Base-by-base conservation (phyloP, 2,888 invertebrate genomes). In the Aradus depressus region DNA sequence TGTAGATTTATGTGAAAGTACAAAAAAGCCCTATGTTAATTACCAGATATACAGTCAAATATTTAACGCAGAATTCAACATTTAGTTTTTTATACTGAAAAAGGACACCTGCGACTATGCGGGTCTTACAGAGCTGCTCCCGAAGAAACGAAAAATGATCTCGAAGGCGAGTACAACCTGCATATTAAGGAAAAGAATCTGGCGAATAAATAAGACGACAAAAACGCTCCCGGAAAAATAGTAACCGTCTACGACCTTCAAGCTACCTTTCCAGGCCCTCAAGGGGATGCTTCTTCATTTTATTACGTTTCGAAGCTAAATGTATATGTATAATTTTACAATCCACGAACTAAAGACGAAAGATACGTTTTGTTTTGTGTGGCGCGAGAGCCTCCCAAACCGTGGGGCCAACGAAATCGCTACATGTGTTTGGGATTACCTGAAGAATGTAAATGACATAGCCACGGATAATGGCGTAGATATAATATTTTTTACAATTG, bases 201-300 rank as follows among this genome's bases (percentile, higher is more conserved):
- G 31, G 51, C 54, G 4, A 38, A 60, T 54, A 64, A 63, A 56
- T 58, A 52, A 26, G 47, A 28, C 34, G 63, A 64, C 53, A 62
- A 60, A 50, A 49, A 60, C 44, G 53, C 34, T 37, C 48, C 53
- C 39, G 14, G 23, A 8, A 16, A 6, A 6, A 42, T 56, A 2
- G 53, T 63, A 18, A 60, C 61, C 28, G 57, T 56, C 19, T 65
- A 59, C 52, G 64, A 64, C 48, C 54, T 65, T 49, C 62, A 65
- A 53, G 64, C 64, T 22, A 63, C 63, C 2, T 58, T 65, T 37
- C 62, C 62, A 10, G 55, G 57, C 38, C 63, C 64, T 23, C 56
- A 59, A 43, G 63, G 64, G 22, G 56, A 64, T 47, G 56, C 59
- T 16, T 63, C 62, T 16, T 49, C 58, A 22, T 63, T 64, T 54